Evolutionary conservation across 1,140 invertebrate species (phyloP).

Genomic region (Temnothorax longispinosus): DNA sequence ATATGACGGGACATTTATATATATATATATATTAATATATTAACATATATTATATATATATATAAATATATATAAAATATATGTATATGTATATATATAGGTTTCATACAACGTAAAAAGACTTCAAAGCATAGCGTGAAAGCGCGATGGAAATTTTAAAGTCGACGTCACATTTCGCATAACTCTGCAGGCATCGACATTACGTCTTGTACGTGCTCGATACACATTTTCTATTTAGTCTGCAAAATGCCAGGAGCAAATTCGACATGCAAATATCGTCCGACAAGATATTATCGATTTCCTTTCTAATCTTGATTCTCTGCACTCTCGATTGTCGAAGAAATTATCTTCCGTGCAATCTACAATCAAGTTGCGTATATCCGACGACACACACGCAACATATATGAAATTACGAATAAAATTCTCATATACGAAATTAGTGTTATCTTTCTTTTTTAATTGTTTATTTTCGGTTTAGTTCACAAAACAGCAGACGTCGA

Average conservation of each 20-base stretch:
- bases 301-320: slow-evolving; percentile 22
- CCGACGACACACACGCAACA: background rate
- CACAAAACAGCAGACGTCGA: background rate
- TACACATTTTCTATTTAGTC: background rate
- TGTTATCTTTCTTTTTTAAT: background rate
- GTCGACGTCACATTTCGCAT: slow-evolving; percentile 18
- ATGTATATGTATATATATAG: background rate
- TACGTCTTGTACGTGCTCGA: background rate
- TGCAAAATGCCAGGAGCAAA: slow-evolving; percentile 7
- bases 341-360: slow-evolving; percentile 24
- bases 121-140: background rate
- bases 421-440: background rate
- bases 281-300: background rate
- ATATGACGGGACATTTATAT: too few species aligned
- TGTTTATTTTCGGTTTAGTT: slow-evolving; percentile 18
- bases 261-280: background rate
- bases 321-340: background rate
- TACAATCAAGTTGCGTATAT: background rate
- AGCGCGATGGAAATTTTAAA: slow-evolving; percentile 17
- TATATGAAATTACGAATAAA: too few species aligned
- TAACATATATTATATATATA: too few species aligned
- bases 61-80: too few species aligned
- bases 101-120: background rate
- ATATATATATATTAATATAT: too few species aligned
- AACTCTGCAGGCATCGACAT: background rate